Evolutionary conservation across 1,140 invertebrate genomes (phyloP), one percentile per base, ranked within the genome.

Genomic region (Tetragonula clypearis): DNA sequence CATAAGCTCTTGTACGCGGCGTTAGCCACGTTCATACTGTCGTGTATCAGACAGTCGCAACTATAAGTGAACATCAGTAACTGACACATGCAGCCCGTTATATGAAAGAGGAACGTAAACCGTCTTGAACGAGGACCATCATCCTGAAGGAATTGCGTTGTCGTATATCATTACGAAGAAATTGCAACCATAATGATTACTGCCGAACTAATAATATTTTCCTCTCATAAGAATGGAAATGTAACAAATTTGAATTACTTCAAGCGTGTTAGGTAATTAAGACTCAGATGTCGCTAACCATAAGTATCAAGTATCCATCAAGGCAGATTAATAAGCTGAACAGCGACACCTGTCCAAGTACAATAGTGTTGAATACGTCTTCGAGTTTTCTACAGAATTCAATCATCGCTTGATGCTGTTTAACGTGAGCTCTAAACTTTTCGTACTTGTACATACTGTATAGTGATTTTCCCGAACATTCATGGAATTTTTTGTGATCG

Each of bases 261-360:
- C 0, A 15, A 0, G 1, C 1, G 0, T n/a, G 2, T 1, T 35
- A 19, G 12, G 0, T 41, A 41, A 49, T 15, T 49, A 14, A 30
- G 41, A 41, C 14, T 8, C 12, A 49, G 14, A n/a, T n/a, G 2
- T 0, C 17, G 72, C 68, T 49, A 15, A 84, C 82, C 82, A 84
- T 35, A 14, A 79, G 8, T 62, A 90, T 14, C 35, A 58, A 66
- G 19, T 78, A 90, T 30, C 88, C 85, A 1, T 74, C 76, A 11
- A 90, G 82, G 30, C 89, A 90, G 5, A 91, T 86, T 19, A 88
- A 17, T 2, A 84, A 4, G 56, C 88, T 88, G 62, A 85, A 86
- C 0, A 85, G n/a, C 1, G 88, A n/a, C 8, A 89, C 68, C 69
- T 91, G 85, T 0, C 26, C 74, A 0, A 91, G n/a, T 21, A 88